A percentile compares a stretch with the other conserved stretches of the same genome.
Evolutionary conservation across 2,113 vertebrate species (phyloP).

Genomic region (Menura novaehollandiae): DNA sequence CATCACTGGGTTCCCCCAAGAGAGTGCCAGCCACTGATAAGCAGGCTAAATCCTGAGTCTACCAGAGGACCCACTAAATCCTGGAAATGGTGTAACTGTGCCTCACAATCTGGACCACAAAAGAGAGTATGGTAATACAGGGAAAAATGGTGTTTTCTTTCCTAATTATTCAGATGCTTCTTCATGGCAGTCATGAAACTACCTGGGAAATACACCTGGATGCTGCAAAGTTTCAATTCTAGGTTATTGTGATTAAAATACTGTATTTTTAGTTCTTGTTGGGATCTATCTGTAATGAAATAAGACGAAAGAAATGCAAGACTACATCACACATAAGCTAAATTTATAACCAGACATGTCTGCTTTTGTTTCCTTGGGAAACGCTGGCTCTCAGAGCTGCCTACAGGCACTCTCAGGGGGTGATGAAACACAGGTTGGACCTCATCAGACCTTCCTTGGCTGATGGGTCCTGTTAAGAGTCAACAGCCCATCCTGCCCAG

Average conservation of each 20-base stretch:
- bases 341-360: conserved; percentile 14
- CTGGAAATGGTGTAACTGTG: neutral
- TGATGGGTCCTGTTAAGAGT: neutral
- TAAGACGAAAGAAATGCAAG: neutral
- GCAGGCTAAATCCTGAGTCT: neutral
- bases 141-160: neutral
- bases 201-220: neutral
- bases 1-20: neutral
- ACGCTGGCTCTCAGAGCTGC: neutral
- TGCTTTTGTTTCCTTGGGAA: conserved; percentile 25
- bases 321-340: neutral
- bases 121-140: neutral
- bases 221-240: neutral
- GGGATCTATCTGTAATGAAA: neutral
- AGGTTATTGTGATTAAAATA: neutral
- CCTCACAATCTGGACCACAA: neutral
- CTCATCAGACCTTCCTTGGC: neutral
- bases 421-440: neutral
- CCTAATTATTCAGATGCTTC: neutral
- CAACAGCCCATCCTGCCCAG: neutral
- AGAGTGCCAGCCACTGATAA: conserved; percentile 21
- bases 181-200: neutral
- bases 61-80: neutral
- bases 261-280: neutral
- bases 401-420: neutral